phyloP scores from a whole-genome alignment of 1,140 invertebrate genomes.

The Danaus melanippus region DNA sequence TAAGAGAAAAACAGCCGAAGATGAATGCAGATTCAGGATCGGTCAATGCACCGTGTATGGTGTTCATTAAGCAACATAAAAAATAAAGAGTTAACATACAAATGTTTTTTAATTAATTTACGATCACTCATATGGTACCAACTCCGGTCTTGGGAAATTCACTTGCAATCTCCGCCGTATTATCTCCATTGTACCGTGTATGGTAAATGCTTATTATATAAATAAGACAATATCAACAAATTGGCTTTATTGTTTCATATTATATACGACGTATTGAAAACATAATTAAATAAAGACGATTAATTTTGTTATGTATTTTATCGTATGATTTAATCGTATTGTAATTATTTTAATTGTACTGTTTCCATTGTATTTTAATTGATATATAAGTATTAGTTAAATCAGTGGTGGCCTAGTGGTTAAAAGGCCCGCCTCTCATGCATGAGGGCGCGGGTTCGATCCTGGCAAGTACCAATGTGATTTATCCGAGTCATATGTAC shows the following conservation, averaged over 20 bases:
- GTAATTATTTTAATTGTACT: no score
- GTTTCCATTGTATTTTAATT: no score
- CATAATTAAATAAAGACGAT: neutral
- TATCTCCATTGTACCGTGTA: slow-evolving; percentile 26
- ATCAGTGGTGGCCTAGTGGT: no score
- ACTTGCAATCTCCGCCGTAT: slow-evolving; percentile 19
- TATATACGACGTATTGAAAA: neutral
- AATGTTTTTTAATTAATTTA: slow-evolving; percentile 50
- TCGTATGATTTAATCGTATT: neutral
- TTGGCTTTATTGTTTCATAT: slow-evolving; percentile 22
- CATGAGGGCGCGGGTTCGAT: no score
- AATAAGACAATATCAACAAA: slow-evolving; percentile 27
- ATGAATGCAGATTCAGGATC: slow-evolving; percentile 63
- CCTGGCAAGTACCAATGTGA: no score
- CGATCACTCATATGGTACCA: slow-evolving; percentile 15
- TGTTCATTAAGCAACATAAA: slow-evolving; percentile 57
- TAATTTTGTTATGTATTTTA: neutral
- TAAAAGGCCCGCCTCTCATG: no score
- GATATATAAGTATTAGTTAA: no score
- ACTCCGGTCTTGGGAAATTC: slow-evolving; percentile 24
- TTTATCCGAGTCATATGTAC: no score
- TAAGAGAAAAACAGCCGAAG: slow-evolving; percentile 15
- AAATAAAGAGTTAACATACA: slow-evolving; percentile 37
- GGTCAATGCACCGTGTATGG: slow-evolving; percentile 45
- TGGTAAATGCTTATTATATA: slow-evolving; percentile 24